Evolutionary conservation across 2,888 invertebrate species (phyloP).

Genomic region (Cylindroiulus punctatus): DNA sequence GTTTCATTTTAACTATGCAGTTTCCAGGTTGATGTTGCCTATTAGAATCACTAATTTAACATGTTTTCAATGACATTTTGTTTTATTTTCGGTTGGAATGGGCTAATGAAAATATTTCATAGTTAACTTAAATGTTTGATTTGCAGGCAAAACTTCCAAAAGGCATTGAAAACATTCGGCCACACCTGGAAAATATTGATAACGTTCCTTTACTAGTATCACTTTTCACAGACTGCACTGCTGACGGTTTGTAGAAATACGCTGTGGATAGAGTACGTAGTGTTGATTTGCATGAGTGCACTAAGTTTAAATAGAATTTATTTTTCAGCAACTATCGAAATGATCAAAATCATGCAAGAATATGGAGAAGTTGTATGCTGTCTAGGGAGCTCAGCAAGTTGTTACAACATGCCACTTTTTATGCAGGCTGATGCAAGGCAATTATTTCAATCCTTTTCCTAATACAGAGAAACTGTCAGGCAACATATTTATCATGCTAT

Average conservation of each 20-base stretch:
- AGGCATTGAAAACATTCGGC: constrained; percentile 95
- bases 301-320: neutral
- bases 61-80: too few relatives aligned
- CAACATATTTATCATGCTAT: neutral
- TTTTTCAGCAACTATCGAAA: constrained; percentile 79
- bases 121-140: constrained; percentile 45
- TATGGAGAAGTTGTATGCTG: constrained; percentile 96
- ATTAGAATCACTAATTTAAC: too few relatives aligned
- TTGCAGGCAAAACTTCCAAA: constrained; percentile 89
- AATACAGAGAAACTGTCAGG: neutral
- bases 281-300: neutral
- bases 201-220: constrained; percentile 97
- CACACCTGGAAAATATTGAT: constrained; percentile 93
- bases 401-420: constrained; percentile 90
- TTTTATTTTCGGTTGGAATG: too few relatives aligned
- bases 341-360: constrained; percentile 92
- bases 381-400: constrained; percentile 89
- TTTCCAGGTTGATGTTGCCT: neutral
- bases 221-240: constrained; percentile 96
- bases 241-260: constrained; percentile 67
- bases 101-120: neutral
- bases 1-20: constrained; percentile 6
- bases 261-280: neutral
- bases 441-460: neutral
- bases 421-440: constrained; percentile 92